These are phyloP conservation scores for Strongylocentrotus purpuratus DNA, from an alignment of 35 echinoderm and acorn worm species.

Conservation along the genomic window DNA sequence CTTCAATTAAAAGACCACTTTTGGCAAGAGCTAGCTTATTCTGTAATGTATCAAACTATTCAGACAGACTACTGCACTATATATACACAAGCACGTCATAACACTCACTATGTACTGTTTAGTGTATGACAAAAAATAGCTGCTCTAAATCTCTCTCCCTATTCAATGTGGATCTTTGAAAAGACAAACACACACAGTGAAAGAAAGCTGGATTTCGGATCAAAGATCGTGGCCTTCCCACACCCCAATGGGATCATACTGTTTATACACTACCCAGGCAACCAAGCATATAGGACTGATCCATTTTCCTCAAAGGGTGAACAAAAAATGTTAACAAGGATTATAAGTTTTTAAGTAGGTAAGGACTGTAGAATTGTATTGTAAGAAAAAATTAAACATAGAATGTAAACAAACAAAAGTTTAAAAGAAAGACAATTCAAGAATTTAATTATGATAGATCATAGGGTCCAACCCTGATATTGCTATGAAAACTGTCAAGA, in stretches of 20 bases:
- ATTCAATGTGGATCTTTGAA: background rate
- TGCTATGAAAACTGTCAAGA: background rate
- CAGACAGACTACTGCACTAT: background rate
- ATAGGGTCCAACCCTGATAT: no score
- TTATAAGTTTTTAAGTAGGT: no score
- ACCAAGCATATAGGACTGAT: conserved; percentile 35
- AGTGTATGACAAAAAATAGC: background rate
- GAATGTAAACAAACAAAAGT: no score
- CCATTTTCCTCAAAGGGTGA: background rate
- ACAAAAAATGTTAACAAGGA: background rate
- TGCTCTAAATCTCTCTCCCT: background rate
- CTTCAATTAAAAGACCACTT: no score
- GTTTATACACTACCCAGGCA: conserved; percentile 51
- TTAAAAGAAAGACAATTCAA: no score
- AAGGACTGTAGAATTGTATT: no score
- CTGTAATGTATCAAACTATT: no score
- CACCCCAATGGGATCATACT: background rate
- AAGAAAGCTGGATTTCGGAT: conserved; percentile 11
- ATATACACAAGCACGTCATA: background rate
- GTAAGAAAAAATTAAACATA: no score
- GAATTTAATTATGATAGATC: no score
- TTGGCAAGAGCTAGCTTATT: no score
- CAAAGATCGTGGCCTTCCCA: background rate
- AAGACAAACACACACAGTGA: background rate
- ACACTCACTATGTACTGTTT: background rate